A percentile compares a stretch with the other conserved stretches of the same genome.
These are phyloP conservation scores for Forbesichthys papilliferus DNA, from an alignment of 2,113 vertebrate species.

Conservation along the genomic window DNA sequence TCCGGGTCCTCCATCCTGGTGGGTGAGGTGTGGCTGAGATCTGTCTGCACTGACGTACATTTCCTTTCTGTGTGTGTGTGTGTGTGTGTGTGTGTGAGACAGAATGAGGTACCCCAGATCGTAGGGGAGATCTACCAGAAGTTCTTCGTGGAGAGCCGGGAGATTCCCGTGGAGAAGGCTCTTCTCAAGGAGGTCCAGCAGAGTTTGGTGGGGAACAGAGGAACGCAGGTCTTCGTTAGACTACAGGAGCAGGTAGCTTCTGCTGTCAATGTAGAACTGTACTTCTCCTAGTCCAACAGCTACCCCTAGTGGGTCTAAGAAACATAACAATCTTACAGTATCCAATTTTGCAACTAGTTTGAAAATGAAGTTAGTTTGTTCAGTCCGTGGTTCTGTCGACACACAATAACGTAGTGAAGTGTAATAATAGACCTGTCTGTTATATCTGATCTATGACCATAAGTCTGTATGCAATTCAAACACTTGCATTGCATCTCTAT, in stretches of 20 bases:
- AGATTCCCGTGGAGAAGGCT: slow-evolving; percentile 94
- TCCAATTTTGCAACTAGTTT: too few species aligned
- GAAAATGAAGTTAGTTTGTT: too few species aligned
- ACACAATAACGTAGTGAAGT: too few species aligned
- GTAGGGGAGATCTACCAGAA: slow-evolving; percentile 99
- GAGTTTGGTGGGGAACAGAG: slow-evolving; percentile 96
- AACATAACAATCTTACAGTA: too few species aligned
- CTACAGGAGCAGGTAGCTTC: slow-evolving; percentile 85
- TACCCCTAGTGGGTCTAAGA: too few species aligned
- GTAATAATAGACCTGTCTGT: too few species aligned
- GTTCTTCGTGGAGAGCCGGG: slow-evolving; percentile 94
- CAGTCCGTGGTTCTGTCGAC: too few species aligned
- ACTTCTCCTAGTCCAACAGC: too few species aligned
- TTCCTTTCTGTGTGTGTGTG: neutral
- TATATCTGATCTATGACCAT: too few species aligned
- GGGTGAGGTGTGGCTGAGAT: neutral
- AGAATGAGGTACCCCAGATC: slow-evolving; percentile 95
- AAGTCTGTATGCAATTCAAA: too few species aligned
- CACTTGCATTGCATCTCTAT: too few species aligned
- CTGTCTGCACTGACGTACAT: neutral
- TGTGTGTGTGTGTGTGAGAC: slow-evolving; percentile 15
- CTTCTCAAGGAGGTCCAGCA: slow-evolving; percentile 98
- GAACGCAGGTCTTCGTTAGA: slow-evolving; percentile 90
- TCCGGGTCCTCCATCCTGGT: neutral
- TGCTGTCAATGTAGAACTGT: neutral